Percentiles rank a stretch among this genome's conserved stretches.
Evolutionary conservation across 2,797 vertebrate genomes (phyloP).

Genomic region (Loris lydekkerianus): DNA sequence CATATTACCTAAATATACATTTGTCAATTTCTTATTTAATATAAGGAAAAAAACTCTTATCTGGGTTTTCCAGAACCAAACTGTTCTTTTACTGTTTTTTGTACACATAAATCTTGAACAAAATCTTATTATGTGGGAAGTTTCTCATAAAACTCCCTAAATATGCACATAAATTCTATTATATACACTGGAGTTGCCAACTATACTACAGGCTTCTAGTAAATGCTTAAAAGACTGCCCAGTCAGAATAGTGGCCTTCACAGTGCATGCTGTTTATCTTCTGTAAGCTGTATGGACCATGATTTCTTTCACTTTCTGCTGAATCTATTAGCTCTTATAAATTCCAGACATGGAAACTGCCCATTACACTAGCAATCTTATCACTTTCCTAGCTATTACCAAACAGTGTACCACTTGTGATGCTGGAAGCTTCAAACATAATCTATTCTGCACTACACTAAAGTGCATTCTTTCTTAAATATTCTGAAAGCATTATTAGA

Average conservation of each 20-base stretch:
- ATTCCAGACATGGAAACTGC: neutral
- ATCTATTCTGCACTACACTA: neutral
- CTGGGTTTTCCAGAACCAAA: slow-evolving; percentile 62
- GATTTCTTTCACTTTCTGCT: slow-evolving; percentile 54
- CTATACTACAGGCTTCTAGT: neutral
- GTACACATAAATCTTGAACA: slow-evolving; percentile 58
- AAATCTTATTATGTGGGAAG: slow-evolving; percentile 58
- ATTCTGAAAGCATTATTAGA: slow-evolving; percentile 5
- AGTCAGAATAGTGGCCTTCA: neutral
- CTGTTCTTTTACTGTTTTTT: slow-evolving; percentile 34
- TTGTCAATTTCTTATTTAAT: slow-evolving; percentile 51
- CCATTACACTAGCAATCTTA: neutral
- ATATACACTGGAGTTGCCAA: neutral
- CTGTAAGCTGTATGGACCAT: neutral
- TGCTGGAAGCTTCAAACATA: slow-evolving; percentile 12
- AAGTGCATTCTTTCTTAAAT: slow-evolving; percentile 43
- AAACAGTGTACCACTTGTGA: neutral
- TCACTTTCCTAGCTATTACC: slow-evolving; percentile 49
- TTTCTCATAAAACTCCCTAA: slow-evolving; percentile 71
- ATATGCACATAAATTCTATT: slow-evolving; percentile 64
- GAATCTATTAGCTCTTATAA: slow-evolving; percentile 39
- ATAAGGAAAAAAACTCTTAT: slow-evolving; percentile 54
- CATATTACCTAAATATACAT: slow-evolving; percentile 55
- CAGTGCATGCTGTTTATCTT: neutral
- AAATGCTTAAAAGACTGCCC: slow-evolving; percentile 65